phyloP scores from a whole-genome alignment of 2,888 invertebrate species.

The Caenorhabditis sinica region DNA sequence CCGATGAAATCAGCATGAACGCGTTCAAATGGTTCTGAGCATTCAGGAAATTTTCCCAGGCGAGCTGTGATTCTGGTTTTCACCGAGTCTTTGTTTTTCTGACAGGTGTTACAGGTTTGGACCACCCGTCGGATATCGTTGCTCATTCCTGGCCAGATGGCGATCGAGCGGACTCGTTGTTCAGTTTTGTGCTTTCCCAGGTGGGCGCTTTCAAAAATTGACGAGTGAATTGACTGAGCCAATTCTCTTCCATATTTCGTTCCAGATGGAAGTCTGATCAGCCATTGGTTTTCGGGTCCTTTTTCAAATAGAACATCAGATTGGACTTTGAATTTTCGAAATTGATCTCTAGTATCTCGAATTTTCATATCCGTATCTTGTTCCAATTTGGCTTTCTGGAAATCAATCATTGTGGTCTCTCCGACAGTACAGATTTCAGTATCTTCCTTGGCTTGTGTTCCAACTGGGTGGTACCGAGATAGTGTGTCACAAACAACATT shows the following conservation, averaged over 20 bases:
- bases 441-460: background rate
- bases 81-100: background rate
- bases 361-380: background rate
- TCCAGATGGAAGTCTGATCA: background rate
- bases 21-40: background rate
- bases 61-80: background rate
- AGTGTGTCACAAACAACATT: slow-evolving; percentile 41
- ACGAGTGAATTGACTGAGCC: background rate
- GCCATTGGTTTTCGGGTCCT: background rate
- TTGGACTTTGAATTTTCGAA: background rate
- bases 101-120: background rate
- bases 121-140: background rate
- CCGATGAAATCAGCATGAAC: slow-evolving; percentile 7
- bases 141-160: background rate
- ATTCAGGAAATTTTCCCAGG: background rate
- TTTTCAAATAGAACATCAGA: background rate
- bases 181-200: background rate
- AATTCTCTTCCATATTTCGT: background rate
- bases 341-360: background rate
- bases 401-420: background rate
- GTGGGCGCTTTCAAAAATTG: background rate
- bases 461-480: slow-evolving; percentile 1
- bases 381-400: background rate
- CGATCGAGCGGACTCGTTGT: background rate
- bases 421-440: background rate